Base-by-base conservation (phyloP, 92 coral and sea anemone genomes). In the Anthopleura xanthogrammica region DNA sequence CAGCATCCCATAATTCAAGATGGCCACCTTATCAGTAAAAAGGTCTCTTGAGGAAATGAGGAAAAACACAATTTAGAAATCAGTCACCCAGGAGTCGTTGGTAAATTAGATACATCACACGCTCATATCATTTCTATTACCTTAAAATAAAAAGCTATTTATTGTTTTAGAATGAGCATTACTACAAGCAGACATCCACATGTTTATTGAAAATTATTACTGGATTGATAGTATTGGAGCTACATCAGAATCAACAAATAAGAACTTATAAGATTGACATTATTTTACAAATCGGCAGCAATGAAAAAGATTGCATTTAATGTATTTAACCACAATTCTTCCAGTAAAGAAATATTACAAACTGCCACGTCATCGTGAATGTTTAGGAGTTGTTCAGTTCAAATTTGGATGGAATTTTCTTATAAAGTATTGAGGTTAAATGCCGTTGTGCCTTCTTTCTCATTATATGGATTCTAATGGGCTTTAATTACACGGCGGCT, bases 151-250 rank as follows among this genome's bases (percentile, higher is more conserved):
- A 29, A 29, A 29, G 36, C 36, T 29, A 29, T 29, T 29, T 29
- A 29, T 29, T 29, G 36, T 29, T 29, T 29, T 43, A 43, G 9
- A 54, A 54, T 7, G 9, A 54, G 58, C 2, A 54, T 54, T 54
- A 42, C 42, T 13, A 75, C 52, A 42, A 75, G 74, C 42, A 68
- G 46, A 68, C 74, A 68, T 23, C 13, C 24, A 75, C 78, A 75
- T 40, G 78, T 75, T 79, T 55, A 79, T 62, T 24, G 83, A 40
- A 41, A 80, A 80, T n/a, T 41, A 17, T 62, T 62, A 68, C 84
- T 46, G 77, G 42, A 75, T 42, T 17, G 36, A 42, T 81, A 70
- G 58, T 81, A 22, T 1, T 68, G 46, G 5, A 22, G 4, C 52
- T 19, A 50, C 41, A 40, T n/a, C n/a, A 41, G 52, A 81, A 23